phyloP scores from a whole-genome alignment of 2,888 invertebrate species.

The Phyto melanocephala region DNA sequence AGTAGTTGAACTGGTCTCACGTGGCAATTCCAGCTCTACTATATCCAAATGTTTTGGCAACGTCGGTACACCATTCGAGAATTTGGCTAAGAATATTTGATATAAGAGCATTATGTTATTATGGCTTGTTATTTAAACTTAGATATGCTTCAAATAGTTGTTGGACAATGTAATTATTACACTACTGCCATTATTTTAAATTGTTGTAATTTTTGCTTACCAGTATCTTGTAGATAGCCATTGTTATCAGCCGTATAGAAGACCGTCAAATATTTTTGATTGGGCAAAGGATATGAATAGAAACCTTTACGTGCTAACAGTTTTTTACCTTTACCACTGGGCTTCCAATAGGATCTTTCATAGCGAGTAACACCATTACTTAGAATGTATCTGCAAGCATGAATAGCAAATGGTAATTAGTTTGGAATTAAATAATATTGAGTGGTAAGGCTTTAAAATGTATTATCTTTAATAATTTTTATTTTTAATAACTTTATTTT shows the following conservation, averaged over 20 bases:
- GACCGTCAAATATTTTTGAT: conserved; percentile 70
- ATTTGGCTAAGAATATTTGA: conserved; percentile 58
- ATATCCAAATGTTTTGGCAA: conserved; percentile 71
- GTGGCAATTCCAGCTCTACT: conserved; percentile 61
- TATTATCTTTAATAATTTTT: too few relatives aligned
- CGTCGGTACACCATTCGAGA: conserved; percentile 66
- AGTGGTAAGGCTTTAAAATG: too few relatives aligned
- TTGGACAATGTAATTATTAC: neutral
- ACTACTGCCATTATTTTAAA: neutral
- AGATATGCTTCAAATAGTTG: neutral
- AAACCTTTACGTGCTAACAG: conserved; percentile 73
- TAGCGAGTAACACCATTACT: conserved; percentile 75
- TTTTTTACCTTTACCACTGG: conserved; percentile 64
- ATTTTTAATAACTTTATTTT: too few relatives aligned
- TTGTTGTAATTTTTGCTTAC: conserved; percentile 26
- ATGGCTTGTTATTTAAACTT: neutral
- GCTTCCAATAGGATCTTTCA: conserved; percentile 72
- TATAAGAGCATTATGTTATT: conserved; percentile 47
- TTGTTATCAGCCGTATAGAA: conserved; percentile 75
- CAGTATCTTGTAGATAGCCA: conserved; percentile 72
- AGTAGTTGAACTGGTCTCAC: neutral
- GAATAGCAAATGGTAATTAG: too few relatives aligned
- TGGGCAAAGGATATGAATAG: conserved; percentile 73
- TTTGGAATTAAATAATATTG: too few relatives aligned
- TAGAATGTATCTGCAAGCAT: conserved; percentile 69